Conservation (phyloP, 2,797 vertebrate species). For the Siniperca obscura region DNA sequence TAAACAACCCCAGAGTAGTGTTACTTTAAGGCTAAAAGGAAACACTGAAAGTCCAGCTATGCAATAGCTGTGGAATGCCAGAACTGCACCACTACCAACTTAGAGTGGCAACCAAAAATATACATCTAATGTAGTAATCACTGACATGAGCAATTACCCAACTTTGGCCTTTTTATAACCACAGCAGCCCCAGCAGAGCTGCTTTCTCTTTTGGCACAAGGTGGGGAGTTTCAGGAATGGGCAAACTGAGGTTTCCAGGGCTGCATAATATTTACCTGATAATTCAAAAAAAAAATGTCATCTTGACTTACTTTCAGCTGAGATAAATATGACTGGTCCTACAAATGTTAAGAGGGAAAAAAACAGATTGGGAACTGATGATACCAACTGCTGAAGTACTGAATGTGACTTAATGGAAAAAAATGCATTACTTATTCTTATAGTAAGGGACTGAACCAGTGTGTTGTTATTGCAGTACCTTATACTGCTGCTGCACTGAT, state of each 20-base stretch:
- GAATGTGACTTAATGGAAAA: background rate
- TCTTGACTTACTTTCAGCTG: background rate
- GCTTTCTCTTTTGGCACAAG: conserved; percentile 76
- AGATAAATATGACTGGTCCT: background rate
- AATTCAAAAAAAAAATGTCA: conserved; percentile 34
- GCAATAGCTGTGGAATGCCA: conserved; percentile 53
- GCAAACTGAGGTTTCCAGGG: conserved; percentile 57
- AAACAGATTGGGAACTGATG: background rate
- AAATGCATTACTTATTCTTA: background rate
- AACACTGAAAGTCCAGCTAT: conserved; percentile 57
- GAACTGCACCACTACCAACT: conserved; percentile 41
- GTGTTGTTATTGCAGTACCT: background rate
- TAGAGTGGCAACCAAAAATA: conserved; percentile 52
- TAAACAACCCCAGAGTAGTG: conserved; percentile 27
- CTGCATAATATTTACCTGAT: conserved; percentile 40
- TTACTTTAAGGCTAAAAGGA: conserved; percentile 75
- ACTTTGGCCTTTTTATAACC: conserved; percentile 58
- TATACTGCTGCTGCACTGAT: conserved; percentile 16
- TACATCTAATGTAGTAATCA: conserved; percentile 52
- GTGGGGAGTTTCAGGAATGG: conserved; percentile 32
- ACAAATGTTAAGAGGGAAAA: background rate
- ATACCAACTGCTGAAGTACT: conserved; percentile 12
- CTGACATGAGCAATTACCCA: conserved; percentile 49
- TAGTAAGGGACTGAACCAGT: background rate
- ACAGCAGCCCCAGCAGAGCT: conserved; percentile 37